Evolutionary conservation across 1,140 invertebrate genomes (phyloP).

Genomic region (Myzus persicae): DNA sequence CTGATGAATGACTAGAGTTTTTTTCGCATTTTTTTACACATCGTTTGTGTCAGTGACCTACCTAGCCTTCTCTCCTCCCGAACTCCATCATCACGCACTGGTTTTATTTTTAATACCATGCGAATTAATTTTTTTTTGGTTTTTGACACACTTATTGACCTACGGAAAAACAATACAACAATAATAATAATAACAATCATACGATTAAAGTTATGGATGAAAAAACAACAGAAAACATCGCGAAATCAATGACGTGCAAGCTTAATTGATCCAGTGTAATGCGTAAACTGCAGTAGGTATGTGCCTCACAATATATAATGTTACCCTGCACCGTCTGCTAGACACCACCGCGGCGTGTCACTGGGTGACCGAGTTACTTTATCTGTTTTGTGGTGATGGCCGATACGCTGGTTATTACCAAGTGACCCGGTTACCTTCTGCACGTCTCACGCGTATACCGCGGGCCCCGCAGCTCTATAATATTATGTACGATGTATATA

Average conservation of each 20-base stretch:
- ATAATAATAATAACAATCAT: neutral
- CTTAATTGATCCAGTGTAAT: neutral
- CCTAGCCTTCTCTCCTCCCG: neutral
- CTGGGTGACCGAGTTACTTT: conserved; percentile 21
- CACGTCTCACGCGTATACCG: neutral
- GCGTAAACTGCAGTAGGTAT: too few relatives aligned
- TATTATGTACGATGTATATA: neutral
- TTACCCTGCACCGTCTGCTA: neutral
- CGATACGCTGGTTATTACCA: neutral
- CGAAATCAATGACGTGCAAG: neutral
- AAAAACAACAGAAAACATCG: neutral
- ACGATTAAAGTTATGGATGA: neutral
- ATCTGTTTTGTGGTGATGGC: neutral
- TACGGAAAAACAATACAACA: neutral
- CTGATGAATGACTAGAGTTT: neutral
- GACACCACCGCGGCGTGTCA: neutral
- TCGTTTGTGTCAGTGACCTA: neutral
- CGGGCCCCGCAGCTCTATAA: neutral
- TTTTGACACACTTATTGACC: neutral
- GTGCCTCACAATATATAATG: neutral
- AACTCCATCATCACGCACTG: neutral
- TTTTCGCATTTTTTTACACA: neutral
- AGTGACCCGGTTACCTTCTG: neutral
- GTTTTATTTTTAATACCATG: neutral
- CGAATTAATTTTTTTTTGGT: neutral